A percentile compares a stretch with the other conserved stretches of the same genome.
Conservation (phyloP, 2,888 invertebrate species). For the Herminia tarsipennalis region DNA sequence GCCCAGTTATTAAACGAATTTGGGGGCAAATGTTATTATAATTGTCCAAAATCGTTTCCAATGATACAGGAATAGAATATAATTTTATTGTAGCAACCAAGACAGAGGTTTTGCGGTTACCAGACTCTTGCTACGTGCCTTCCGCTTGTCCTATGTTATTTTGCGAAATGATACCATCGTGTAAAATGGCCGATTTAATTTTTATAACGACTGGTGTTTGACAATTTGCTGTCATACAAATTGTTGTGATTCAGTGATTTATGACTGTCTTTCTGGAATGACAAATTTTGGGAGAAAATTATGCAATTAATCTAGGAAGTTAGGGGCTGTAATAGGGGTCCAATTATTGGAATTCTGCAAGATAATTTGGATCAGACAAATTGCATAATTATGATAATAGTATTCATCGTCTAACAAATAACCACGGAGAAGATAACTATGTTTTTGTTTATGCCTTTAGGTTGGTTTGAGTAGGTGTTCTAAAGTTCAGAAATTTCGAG, state of each 20-base stretch:
- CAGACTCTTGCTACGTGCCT: constrained; percentile 63
- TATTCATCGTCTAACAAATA: neutral
- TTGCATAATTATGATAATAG: neutral
- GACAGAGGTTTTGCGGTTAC: constrained; percentile 62
- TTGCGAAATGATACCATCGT: constrained; percentile 52
- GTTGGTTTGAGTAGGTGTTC: neutral
- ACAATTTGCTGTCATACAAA: constrained; percentile 59
- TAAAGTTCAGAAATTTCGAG: too few relatives aligned
- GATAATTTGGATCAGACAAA: neutral
- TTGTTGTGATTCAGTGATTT: constrained; percentile 58
- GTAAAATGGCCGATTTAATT: constrained; percentile 66
- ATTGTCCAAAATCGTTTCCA: constrained; percentile 65
- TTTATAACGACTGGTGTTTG: constrained; percentile 61
- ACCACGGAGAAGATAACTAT: too few relatives aligned
- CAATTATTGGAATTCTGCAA: neutral
- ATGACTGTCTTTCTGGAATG: constrained; percentile 34
- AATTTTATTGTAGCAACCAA: constrained; percentile 61
- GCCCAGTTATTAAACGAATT: constrained; percentile 77
- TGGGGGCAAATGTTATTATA: constrained; percentile 81
- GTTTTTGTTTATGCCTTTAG: too few relatives aligned
- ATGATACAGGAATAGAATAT: constrained; percentile 68
- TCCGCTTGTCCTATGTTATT: constrained; percentile 61
- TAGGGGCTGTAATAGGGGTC: constrained; percentile 2
- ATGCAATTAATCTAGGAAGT: constrained; percentile 12
- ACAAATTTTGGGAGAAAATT: constrained; percentile 18